Base-by-base conservation (phyloP, 2,888 invertebrate species). In the Eudasyphora cyanicolor region DNA sequence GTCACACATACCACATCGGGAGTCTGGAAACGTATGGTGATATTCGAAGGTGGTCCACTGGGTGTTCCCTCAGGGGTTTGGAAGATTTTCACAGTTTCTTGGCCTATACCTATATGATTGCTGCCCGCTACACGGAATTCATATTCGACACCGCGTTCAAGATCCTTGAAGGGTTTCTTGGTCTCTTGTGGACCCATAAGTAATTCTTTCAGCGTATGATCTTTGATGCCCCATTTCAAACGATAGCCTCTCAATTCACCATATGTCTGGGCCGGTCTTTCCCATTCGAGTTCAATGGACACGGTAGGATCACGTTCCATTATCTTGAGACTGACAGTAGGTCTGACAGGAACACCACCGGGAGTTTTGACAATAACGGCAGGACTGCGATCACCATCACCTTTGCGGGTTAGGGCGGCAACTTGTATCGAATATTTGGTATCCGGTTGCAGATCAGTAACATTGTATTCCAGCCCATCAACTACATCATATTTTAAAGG, bases 101-200 rank as follows among this genome's bases (percentile, higher is more conserved):
- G 98, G 7, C 99, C 99, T 88, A 96, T 96, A 76, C 99, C 99
- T 75, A 99, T 97, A 87, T 96, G 95, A 92, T 99, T 99, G 91
- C 96, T 96, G 6, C 98, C 99, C 12, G 98, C 96, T n/a, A 99
- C 95, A 85, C 98, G 94, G 91, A 99, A 98, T 92, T 99, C 99
- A 92, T 99, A 99, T 87, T 97, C 96, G 0, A 98, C 97, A 0
- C 99, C 99, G 85, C 97, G 94, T 92, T 98, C 98, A 69, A 97
- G 93, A 90, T 97, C 96, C 86, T 94, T 95, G 83, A 97, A 95
- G 87, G 95, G 95, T 89, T 95, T 95, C 5, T 94, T 95, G 64
- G 93, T 95, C 70, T 94, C 93, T 89, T 95, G 95, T 0, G 95
- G 94, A 85, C 95, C 95, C 82, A 95, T 93, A 35, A 97, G 93